These are phyloP conservation scores for Rattus rattus DNA, from an alignment of 2,113 vertebrate species.

Conservation along the genomic window DNA sequence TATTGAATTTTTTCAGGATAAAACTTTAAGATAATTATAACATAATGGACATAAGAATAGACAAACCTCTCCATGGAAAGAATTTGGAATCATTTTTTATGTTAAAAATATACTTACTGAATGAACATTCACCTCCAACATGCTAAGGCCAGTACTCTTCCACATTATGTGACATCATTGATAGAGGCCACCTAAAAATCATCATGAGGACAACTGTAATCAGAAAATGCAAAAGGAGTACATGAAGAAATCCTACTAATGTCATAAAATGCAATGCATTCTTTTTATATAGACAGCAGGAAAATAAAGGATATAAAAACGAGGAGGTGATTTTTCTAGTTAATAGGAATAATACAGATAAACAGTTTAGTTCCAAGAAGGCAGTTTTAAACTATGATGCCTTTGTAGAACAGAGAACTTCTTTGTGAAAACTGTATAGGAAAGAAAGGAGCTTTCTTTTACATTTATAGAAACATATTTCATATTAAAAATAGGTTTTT, in stretches of 20 bases:
- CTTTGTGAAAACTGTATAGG: not conserved
- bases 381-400: too few species aligned
- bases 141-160: constrained; percentile 44
- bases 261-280: constrained; percentile 34
- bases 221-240: constrained; percentile 1
- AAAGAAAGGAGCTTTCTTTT: constrained; percentile 32
- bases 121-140: constrained; percentile 30
- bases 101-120: constrained; percentile 58
- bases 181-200: not conserved
- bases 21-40: not conserved
- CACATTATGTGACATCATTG: constrained; percentile 28
- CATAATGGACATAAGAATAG: not conserved
- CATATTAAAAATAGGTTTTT: constrained; percentile 14
- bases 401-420: not conserved
- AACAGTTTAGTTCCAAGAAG: not conserved
- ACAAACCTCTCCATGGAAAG: constrained; percentile 9
- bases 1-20: not conserved
- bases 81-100: not conserved
- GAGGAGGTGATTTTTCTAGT: not conserved
- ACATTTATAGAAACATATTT: constrained; percentile 8
- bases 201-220: constrained; percentile 6
- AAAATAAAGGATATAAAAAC: constrained; percentile 52
- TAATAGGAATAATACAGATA: not conserved
- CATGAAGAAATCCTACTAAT: not conserved
- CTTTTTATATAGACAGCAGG: constrained; percentile 1